These are phyloP conservation scores for Myotis findleyi DNA, from an alignment of 2,797 vertebrate species.

Conservation along the genomic window DNA sequence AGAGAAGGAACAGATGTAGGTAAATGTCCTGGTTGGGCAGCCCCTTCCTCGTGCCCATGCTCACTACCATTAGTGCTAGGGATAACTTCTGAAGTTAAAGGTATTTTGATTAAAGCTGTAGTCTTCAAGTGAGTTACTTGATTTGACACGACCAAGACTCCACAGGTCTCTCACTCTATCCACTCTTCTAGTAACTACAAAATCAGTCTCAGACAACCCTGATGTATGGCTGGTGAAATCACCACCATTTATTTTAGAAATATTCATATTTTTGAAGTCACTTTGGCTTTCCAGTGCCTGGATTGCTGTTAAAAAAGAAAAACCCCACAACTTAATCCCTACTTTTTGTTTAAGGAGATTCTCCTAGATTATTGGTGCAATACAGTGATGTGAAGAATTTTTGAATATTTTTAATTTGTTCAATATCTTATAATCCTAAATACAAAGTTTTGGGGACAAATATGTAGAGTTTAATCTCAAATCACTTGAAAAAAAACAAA, in stretches of 20 bases:
- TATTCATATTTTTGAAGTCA: background rate
- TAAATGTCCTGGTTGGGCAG: background rate
- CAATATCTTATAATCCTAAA: slow-evolving; percentile 31
- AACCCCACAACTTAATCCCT: background rate
- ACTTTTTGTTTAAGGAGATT: background rate
- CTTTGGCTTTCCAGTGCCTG: background rate
- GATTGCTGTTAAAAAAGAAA: background rate
- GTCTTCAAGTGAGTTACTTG: background rate
- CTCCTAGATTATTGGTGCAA: background rate
- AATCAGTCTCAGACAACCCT: background rate
- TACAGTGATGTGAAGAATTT: background rate
- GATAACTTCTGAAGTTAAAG: background rate
- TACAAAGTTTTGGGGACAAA: background rate
- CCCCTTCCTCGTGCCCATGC: background rate
- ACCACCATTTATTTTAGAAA: background rate
- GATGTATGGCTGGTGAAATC: background rate
- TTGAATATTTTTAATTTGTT: background rate
- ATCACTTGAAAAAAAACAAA: slow-evolving; percentile 9
- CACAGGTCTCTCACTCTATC: background rate
- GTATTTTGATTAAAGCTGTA: background rate
- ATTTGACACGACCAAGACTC: background rate
- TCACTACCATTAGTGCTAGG: background rate
- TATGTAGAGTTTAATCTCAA: background rate
- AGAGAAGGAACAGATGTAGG: background rate
- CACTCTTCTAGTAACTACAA: background rate